Evolutionary conservation across 2,113 vertebrate species (phyloP), one percentile per base, ranked within the genome.

Genomic region (Seriola rivoliana): DNA sequence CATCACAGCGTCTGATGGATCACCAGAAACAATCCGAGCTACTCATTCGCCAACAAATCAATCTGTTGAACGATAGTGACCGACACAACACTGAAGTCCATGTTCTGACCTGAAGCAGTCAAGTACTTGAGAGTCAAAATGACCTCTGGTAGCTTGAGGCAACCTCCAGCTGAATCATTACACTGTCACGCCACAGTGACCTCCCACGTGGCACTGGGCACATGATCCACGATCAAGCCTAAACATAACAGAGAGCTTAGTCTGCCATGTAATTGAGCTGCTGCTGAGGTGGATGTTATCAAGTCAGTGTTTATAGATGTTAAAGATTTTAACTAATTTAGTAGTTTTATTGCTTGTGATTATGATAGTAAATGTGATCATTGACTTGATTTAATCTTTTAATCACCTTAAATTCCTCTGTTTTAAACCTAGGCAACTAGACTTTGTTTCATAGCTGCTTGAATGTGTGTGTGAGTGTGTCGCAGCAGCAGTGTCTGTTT

Each of bases 121-220:
- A 38, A 55, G 34, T 3, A 32, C 34, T 34, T 4, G 14, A 25
- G 14, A 55, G 64, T 66, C 50, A 44, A 19, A 64, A 21, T 29
- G 38, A 68, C 86, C 81, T 75, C 44, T 8, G 12, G 70, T 23
- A 36, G 6, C 14, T 32, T 16, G 4, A 79, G 23, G 60, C 16
- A 7, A 84, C 62, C 10, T 52, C 1, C 6, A 2, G 44, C 23
- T 83, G 63, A 87, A 88, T 88, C 7, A 85, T 84, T 82, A 81
- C 55, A 4, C 40, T 46, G 71, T 66, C 66, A 75, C 34, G 57
- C 14, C 12, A 63, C 4, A 17, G 8, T 67, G 73, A 58, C 60
- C 58, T 38, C 38, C 36, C 40, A 67, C 11, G 8, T 63, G 62
- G 19, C 60, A 21, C 36, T 17, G 42, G 82, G 32, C 57, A 62